These are phyloP conservation scores for Leptinotarsa peninsularis DNA, from an alignment of 2,888 invertebrate genomes.

Conservation along the genomic window DNA sequence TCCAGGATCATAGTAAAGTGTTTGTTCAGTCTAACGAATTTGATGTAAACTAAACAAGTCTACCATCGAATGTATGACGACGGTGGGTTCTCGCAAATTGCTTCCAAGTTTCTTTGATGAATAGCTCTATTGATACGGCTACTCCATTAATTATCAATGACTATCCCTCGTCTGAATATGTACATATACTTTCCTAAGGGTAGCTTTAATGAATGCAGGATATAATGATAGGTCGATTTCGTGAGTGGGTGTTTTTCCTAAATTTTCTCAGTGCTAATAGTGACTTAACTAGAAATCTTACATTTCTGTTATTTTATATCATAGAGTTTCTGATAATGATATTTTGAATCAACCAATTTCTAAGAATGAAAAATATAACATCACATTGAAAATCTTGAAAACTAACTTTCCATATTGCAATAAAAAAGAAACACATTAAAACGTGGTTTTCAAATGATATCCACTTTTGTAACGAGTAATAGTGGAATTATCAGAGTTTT, in stretches of 20 bases:
- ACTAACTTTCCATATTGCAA: too few relatives aligned
- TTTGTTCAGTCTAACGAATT: constrained; percentile 54
- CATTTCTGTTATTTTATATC: too few relatives aligned
- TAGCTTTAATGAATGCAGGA: not conserved
- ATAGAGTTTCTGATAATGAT: too few relatives aligned
- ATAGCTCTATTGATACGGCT: constrained; percentile 23
- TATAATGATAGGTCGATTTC: not conserved
- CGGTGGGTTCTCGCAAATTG: constrained; percentile 28
- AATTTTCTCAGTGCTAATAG: not conserved
- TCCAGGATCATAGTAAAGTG: constrained; percentile 51
- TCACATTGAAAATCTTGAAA: too few relatives aligned
- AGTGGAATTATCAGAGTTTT: too few relatives aligned
- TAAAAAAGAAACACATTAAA: too few relatives aligned
- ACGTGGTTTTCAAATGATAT: too few relatives aligned
- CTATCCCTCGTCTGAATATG: not conserved
- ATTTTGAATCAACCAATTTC: too few relatives aligned
- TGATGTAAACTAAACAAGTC: constrained; percentile 52
- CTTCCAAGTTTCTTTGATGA: constrained; percentile 46
- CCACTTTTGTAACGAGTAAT: too few relatives aligned
- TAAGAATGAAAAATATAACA: too few relatives aligned
- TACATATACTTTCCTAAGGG: constrained; percentile 43
- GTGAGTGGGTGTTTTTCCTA: constrained; percentile 4
- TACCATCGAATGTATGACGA: constrained; percentile 45
- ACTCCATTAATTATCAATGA: constrained; percentile 15
- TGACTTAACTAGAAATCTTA: not conserved